These are phyloP conservation scores for fruit fly (Drosophila melanogaster) DNA, from an alignment of 1,140 invertebrate genomes.

Conservation along the genomic window Release_6_plus_ISO1_MT NT_033779.5:5986001-5986500, in stretches of 20 bases:
- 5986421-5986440: slow-evolving; percentile 25
- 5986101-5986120: too few species aligned
- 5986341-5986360: slow-evolving; percentile 13
- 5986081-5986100: too few species aligned
- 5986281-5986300: too few species aligned
- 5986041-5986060: too few species aligned
- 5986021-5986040: too few species aligned
- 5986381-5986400: neutral
- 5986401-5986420: slow-evolving; percentile 48
- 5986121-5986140: too few species aligned
- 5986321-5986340: neutral
- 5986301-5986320: neutral
- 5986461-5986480: slow-evolving; percentile 2
- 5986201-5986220: too few species aligned
- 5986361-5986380: neutral
- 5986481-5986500: slow-evolving; percentile 88
- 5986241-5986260: neutral
- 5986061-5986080: too few species aligned
- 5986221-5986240: neutral
- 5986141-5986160: too few species aligned
- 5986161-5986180: too few species aligned
- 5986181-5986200: too few species aligned
- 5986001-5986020: too few species aligned
- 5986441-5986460: slow-evolving; percentile 8
- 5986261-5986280: neutral